phyloP scores from a whole-genome alignment of 2,113 vertebrate genomes.

The Lepus europaeus region DNA sequence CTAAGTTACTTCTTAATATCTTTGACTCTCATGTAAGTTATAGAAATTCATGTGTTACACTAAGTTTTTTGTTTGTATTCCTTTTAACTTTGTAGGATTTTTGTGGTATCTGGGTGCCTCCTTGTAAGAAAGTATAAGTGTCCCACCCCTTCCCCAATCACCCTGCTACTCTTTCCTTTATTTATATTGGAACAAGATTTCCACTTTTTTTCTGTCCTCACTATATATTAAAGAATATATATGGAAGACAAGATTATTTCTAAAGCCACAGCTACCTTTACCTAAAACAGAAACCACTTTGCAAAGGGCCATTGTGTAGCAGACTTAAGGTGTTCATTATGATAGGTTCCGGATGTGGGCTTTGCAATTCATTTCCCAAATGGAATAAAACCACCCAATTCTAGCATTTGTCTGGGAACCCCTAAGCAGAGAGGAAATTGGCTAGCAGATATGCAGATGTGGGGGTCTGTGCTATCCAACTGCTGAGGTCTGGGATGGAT shows the following conservation, averaged over 20 bases:
- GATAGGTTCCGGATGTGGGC: slow-evolving; percentile 47
- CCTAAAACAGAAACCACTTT: slow-evolving; percentile 64
- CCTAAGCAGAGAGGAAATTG: slow-evolving; percentile 70
- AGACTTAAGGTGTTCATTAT: slow-evolving; percentile 62
- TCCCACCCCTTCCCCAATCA: neutral
- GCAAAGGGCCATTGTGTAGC: slow-evolving; percentile 59
- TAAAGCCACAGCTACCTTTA: slow-evolving; percentile 55
- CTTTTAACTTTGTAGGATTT: slow-evolving; percentile 19
- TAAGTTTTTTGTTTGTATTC: neutral
- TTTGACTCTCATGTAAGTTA: slow-evolving; percentile 40
- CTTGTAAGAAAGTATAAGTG: neutral
- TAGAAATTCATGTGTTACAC: slow-evolving; percentile 40
- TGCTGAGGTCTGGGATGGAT: slow-evolving; percentile 61
- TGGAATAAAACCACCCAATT: slow-evolving; percentile 68
- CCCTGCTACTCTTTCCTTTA: neutral
- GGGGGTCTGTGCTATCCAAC: slow-evolving; percentile 34
- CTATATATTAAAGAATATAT: slow-evolving; percentile 41
- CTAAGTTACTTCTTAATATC: slow-evolving; percentile 52
- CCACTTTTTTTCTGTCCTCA: slow-evolving; percentile 13
- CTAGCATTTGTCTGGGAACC: slow-evolving; percentile 61
- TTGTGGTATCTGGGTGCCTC: neutral
- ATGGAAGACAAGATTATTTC: slow-evolving; percentile 25
- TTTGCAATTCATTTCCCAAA: slow-evolving; percentile 59
- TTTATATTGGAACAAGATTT: slow-evolving; percentile 38
- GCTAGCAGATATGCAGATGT: slow-evolving; percentile 64